Evolutionary conservation across 2,113 vertebrate species (phyloP), one percentile per base, ranked within the genome.

Genomic region (Apodemus sylvaticus): DNA sequence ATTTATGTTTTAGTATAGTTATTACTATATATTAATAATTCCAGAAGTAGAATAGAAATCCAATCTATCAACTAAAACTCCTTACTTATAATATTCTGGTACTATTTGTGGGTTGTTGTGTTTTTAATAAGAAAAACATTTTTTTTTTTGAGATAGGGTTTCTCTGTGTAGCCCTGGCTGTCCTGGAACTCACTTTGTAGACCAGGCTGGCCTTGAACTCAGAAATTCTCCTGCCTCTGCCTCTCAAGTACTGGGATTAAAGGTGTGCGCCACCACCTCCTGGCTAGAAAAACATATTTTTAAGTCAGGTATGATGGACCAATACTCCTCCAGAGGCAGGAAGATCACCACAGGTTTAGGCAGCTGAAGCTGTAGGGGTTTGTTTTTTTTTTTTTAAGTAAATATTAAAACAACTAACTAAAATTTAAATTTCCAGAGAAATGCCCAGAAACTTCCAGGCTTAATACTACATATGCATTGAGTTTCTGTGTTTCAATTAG

Each of bases 371-470:
- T 81, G 17, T 55, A 22, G 36, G 14, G 3, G 12, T 55, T 55
- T 55, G 14, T 55, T 55, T 13, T 39, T 73, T 73, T 26, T 51
- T 16, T 79, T 79, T 79, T 11, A 79, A 34, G 16, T 36, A 55
- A 81, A 5, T 58, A 55, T 81, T 81, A 81, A n/a, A 81, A 22
- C 34, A 53, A 51, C 74, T 42, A 87, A 78, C 34, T 76, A 36
- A 70, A 90, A 70, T 96, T 91, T 70, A 89, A 64, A 95, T 76
- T 88, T 96, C 16, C 51, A 81, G 20, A n/a, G 26, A 58, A 89
- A 73, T 13, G 68, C 31, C 77, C 20, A 77, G 17, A 39, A 39
- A 39, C 36, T 20, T 73, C 17, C 6, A 73, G 70, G 36, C 70
- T 73, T 73, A 8, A 20, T 73, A 31, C 29, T 66, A 31, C 9